Evolutionary conservation across 2,888 invertebrate genomes (phyloP).

Genomic region (Linnaemya tessellans): DNA sequence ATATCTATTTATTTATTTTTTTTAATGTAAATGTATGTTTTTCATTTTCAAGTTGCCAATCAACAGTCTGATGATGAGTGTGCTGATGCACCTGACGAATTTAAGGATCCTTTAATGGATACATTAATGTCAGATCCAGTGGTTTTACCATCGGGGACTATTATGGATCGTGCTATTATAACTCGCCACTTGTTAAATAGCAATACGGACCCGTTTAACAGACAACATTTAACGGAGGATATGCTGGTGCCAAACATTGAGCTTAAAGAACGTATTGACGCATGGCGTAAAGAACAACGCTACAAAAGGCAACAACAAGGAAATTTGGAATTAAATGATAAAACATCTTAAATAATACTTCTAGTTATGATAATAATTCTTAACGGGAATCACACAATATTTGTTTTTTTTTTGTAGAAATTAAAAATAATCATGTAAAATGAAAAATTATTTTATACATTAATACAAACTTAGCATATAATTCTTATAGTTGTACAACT

Average conservation of each 20-base stretch:
- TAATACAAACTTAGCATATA: slow-evolving; percentile 61
- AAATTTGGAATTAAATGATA: slow-evolving; percentile 77
- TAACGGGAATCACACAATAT: slow-evolving; percentile 54
- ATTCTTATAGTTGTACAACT: slow-evolving; percentile 58
- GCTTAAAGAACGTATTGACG: slow-evolving; percentile 92
- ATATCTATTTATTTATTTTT: background rate
- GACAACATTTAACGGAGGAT: slow-evolving; percentile 96
- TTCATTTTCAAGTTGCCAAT: slow-evolving; percentile 86
- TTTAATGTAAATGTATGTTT: background rate
- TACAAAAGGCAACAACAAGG: slow-evolving; percentile 80
- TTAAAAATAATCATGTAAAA: slow-evolving; percentile 56
- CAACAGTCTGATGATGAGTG: slow-evolving; percentile 95
- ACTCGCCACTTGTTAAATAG: slow-evolving; percentile 97
- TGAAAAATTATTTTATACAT: slow-evolving; percentile 56
- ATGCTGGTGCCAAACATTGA: slow-evolving; percentile 95
- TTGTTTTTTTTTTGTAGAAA: slow-evolving; percentile 50
- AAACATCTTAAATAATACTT: slow-evolving; percentile 79
- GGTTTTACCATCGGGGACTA: slow-evolving; percentile 93
- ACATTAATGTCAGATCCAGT: slow-evolving; percentile 98
- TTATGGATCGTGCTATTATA: slow-evolving; percentile 97
- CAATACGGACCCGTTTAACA: slow-evolving; percentile 98
- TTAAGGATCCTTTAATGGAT: slow-evolving; percentile 98
- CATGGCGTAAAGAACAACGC: slow-evolving; percentile 92
- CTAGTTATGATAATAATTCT: slow-evolving; percentile 39
- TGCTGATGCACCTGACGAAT: slow-evolving; percentile 98